Base-by-base conservation (phyloP, 2,113 vertebrate genomes). In the Alligator sinensis region DNA sequence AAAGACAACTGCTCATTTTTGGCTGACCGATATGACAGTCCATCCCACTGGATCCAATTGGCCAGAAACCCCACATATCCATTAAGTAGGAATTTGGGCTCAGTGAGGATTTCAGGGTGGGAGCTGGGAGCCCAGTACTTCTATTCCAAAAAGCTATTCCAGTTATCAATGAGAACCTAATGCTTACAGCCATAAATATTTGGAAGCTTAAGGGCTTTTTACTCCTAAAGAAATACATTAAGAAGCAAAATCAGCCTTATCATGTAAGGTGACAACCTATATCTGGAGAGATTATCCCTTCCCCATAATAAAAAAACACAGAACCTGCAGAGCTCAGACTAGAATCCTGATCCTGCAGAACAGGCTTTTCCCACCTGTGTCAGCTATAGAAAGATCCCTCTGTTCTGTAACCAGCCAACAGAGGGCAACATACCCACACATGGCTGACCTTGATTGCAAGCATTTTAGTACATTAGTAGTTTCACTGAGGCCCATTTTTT, bases 341-440 rank as follows among this genome's bases (percentile, higher is more conserved):
- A 55, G 77, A 59, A 24, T 74, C 22, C 70, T 85, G 74, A 27
- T 78, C n/a, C n/a, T 80, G 64, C 84, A 54, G n/a, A 86, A 63
- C 5, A 64, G 17, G 58, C 38, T 93, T 78, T 60, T 72, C 30
- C 34, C 90, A 87, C 55, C 78, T 82, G 24, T 47, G 17, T 72
- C n/a, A 64, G 80, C 25, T 85, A 15, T 87, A n/a, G 82, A 83
- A 82, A 57, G 74, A 22, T 28, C 66, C n/a, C 82, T 77, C 3
- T 0, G 2, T 82, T 91, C 4, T 1, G 61, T 79, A 47, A 86
- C 64, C 80, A 94, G 80, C 94, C 96, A 89, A 95, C 54, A 96
- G 96, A 96, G 95, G 96, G 96, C 95, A 96, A 96, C 93, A 70
- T 94, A 94, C 80, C 64, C 94, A 88, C 83, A 79, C 77, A 25